These are phyloP conservation scores for Megamerina dolium DNA, from an alignment of 2,888 invertebrate genomes.

Conservation along the genomic window DNA sequence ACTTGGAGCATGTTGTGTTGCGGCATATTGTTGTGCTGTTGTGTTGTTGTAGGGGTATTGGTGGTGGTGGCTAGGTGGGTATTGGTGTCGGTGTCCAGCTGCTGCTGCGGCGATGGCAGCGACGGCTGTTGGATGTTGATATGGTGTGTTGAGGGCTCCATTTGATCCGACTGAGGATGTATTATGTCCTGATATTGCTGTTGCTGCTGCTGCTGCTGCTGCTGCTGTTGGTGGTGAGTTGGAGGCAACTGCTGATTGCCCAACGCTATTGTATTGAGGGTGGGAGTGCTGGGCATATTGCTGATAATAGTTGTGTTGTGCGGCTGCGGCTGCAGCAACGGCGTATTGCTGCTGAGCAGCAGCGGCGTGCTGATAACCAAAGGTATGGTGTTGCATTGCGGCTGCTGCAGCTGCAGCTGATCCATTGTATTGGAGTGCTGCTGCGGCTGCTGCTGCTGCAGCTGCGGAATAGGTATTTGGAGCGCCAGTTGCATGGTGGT, in stretches of 20 bases:
- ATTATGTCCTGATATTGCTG: constrained; percentile 27
- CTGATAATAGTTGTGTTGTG: constrained; percentile 55
- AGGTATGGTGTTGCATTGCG: constrained; percentile 48
- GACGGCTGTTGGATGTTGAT: constrained; percentile 39
- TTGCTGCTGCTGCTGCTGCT: constrained; percentile 27
- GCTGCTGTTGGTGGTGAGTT: constrained; percentile 36
- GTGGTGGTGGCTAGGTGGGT: too few species aligned
- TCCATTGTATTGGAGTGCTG: constrained; percentile 44
- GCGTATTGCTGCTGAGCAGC: constrained; percentile 29
- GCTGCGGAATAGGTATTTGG: constrained; percentile 25
- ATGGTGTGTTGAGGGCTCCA: too few species aligned
- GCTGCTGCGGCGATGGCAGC: constrained; percentile 29
- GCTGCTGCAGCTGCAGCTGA: constrained; percentile 44
- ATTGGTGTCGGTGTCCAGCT: constrained; percentile 44
- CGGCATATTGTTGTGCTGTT: too few species aligned
- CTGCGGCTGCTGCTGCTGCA: constrained; percentile 25
- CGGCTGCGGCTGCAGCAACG: constrained; percentile 31
- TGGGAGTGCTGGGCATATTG: constrained; percentile 35
- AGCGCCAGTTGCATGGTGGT: constrained; percentile 34
- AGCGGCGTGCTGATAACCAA: constrained; percentile 43
- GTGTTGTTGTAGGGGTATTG: too few species aligned
- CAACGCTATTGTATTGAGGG: too few species aligned
- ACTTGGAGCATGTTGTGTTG: too few species aligned
- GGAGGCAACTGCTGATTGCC: too few species aligned
- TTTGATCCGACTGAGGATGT: too few species aligned